Conservation (phyloP, 2,888 invertebrate species). For the Ceraclea dissimilis region DNA sequence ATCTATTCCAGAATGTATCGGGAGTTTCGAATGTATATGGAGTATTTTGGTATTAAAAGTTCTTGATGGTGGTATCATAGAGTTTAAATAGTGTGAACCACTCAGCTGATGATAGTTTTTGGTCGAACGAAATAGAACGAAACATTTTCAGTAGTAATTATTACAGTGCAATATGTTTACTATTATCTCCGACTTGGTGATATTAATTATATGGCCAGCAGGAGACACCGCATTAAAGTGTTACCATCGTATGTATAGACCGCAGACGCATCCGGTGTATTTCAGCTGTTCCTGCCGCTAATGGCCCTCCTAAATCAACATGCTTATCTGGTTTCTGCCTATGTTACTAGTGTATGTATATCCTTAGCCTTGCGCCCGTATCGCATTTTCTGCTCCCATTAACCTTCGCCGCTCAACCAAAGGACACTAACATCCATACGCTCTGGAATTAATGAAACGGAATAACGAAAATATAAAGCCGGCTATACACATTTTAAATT, state of each 20-base stretch:
- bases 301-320: slow-evolving; percentile 19
- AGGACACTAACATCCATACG: slow-evolving; percentile 6
- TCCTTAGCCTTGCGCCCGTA: slow-evolving; percentile 11
- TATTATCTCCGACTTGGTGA: not conserved
- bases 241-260: slow-evolving; percentile 1
- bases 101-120: too few relatives aligned
- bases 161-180: not conserved
- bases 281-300: slow-evolving; percentile 12
- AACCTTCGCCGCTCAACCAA: slow-evolving; percentile 13
- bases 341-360: not conserved
- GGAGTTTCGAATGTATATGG: too few relatives aligned
- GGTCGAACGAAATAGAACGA: too few relatives aligned
- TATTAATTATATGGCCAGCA: slow-evolving; percentile 1
- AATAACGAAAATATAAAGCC: slow-evolving; percentile 1
- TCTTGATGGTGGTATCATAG: too few relatives aligned
- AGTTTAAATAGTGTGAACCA: too few relatives aligned
- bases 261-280: slow-evolving; percentile 1
- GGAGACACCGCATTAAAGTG: slow-evolving; percentile 1
- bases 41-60: too few relatives aligned
- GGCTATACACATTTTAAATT: not conserved
- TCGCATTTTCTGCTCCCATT: slow-evolving; percentile 6
- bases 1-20: too few relatives aligned
- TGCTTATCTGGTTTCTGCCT: slow-evolving; percentile 13
- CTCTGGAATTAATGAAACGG: slow-evolving; percentile 6
- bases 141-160: not conserved